A percentile compares a stretch with the other conserved stretches of the same genome.
These are phyloP conservation scores for Thinocorus orbignyianus DNA, from an alignment of 2,113 vertebrate genomes.

Conservation along the genomic window DNA sequence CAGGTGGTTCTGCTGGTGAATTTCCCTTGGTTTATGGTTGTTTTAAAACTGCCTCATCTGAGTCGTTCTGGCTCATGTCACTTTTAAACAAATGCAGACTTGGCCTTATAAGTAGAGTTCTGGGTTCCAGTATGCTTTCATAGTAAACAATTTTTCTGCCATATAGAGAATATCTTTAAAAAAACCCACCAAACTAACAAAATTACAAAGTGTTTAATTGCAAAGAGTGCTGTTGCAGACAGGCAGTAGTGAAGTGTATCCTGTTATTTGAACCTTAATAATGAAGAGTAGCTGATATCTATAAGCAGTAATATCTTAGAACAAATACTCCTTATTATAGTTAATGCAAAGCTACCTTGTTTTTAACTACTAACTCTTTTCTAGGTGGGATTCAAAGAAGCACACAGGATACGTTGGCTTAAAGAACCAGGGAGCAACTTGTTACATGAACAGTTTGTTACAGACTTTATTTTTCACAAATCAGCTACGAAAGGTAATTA, in stretches of 20 bases:
- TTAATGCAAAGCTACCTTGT: not conserved
- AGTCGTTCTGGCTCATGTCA: not conserved
- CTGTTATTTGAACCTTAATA: not conserved
- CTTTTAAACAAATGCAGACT: not conserved
- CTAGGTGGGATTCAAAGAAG: conserved; percentile 99
- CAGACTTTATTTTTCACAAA: conserved; percentile 99
- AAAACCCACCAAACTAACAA: not conserved
- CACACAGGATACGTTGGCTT: conserved; percentile 98
- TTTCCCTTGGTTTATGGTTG: not conserved
- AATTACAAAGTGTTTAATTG: not conserved
- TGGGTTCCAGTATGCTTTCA: not conserved
- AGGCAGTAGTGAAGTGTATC: not conserved
- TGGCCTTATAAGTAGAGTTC: not conserved
- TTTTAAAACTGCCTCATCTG: not conserved
- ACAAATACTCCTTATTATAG: not conserved
- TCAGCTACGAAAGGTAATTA: conserved; percentile 91
- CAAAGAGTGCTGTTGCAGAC: not conserved
- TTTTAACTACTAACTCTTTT: conserved; percentile 36
- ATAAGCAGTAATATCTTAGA: not conserved
- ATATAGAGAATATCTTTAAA: not conserved
- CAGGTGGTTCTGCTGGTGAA: not conserved
- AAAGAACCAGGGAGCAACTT: conserved; percentile 99
- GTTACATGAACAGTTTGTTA: conserved; percentile 99
- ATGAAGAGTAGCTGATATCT: not conserved
- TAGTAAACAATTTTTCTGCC: not conserved